Evolutionary conservation across 2,113 vertebrate genomes (phyloP), one percentile per base, ranked within the genome.

Genomic region (Burhinus bistriatus): DNA sequence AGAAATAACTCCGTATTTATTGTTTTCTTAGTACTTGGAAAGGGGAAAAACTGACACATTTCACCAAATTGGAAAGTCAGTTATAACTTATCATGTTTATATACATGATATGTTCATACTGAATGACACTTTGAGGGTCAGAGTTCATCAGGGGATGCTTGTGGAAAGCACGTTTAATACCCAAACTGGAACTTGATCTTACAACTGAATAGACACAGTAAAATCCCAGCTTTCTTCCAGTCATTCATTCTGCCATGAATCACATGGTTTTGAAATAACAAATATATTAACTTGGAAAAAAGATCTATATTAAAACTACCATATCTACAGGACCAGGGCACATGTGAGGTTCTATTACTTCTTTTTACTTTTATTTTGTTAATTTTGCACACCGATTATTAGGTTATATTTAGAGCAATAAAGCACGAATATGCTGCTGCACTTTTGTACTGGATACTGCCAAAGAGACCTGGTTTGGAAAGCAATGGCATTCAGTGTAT

Each of bases 401-500:
- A 47, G 26, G 14, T 47, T 92, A 6, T 27, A 27, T 58, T 66
- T 91, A 36, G 21, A 70, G 30, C 9, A 77, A 20, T 51, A 45
- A 81, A 62, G 23, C 22, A 42, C 1, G 12, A 54, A 69, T 40
- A 3, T 45, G 14, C 6, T 0, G 0, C 9, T 52, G 18, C 11
- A 26, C 3, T 87, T 52, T 32, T 47, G 5, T 61, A 30, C 30
- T 70, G 36, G 8, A 9, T 77, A 32, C 30, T 38, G 44, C 23
- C 44, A 44, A 12, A 88, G 12, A 72, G 4, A 47, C 6, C 8
- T 65, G 19, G 3, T 87, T 69, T 65, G 21, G 45, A 83, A 45
- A 68, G 26, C 15, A 76, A 3, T 27, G 29, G 20, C 38, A 55
- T 76, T 44, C 25, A 30, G 12, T 17, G 22, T 68, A 51, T 25